Percentiles rank a stretch among this genome's conserved stretches.
Evolutionary conservation across 1,140 invertebrate species (phyloP).

Genomic region (Lepidurus packardi): DNA sequence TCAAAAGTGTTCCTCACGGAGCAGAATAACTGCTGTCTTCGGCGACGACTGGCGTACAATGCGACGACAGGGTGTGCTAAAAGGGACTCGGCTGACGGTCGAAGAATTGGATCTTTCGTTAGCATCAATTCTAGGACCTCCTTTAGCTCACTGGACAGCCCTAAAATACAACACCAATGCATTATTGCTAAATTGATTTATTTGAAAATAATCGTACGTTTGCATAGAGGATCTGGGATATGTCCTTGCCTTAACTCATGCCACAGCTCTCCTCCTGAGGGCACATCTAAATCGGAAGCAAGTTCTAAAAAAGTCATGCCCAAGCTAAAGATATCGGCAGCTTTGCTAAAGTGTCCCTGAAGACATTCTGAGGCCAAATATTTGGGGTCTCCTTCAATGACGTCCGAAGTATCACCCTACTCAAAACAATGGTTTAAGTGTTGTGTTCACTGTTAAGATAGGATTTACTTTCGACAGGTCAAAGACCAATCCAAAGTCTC

Average conservation of each 20-base stretch:
- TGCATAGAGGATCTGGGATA: constrained; percentile 47
- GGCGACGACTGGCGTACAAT: neutral
- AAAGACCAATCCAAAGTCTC: constrained; percentile 67
- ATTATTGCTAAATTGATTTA: constrained; percentile 29
- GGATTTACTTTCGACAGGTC: constrained; percentile 55
- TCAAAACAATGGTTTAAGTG: neutral
- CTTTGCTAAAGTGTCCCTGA: constrained; percentile 55
- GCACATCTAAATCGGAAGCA: constrained; percentile 63
- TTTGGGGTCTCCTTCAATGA: constrained; percentile 67
- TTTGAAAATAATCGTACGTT: constrained; percentile 40
- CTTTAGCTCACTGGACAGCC: constrained; percentile 52
- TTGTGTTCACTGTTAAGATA: neutral
- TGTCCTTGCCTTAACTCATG: constrained; percentile 56
- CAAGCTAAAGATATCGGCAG: constrained; percentile 60
- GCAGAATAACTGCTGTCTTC: neutral
- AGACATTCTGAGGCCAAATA: constrained; percentile 69
- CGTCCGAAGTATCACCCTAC: constrained; percentile 49
- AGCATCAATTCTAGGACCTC: constrained; percentile 55
- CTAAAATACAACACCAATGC: constrained; percentile 41
- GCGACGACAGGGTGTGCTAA: constrained; percentile 42
- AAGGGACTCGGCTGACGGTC: constrained; percentile 53
- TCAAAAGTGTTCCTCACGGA: neutral
- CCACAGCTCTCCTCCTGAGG: constrained; percentile 61
- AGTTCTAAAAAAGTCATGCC: constrained; percentile 68
- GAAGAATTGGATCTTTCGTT: constrained; percentile 47